These are phyloP conservation scores for Leucozona laternaria DNA, from an alignment of 2,888 invertebrate species.

Conservation along the genomic window DNA sequence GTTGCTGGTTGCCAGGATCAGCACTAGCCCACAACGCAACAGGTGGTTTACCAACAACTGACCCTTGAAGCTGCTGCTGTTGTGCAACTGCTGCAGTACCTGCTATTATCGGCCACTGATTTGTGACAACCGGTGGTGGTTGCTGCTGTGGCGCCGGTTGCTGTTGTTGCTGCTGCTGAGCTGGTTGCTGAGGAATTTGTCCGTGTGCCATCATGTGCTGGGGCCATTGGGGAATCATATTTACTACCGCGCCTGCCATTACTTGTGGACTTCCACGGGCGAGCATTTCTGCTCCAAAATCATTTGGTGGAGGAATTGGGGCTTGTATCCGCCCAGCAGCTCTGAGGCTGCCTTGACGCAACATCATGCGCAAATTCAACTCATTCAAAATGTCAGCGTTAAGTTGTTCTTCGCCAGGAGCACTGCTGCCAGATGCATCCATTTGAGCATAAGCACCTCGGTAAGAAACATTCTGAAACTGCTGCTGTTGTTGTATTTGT, in stretches of 20 bases:
- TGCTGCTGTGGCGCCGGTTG: slow-evolving; percentile 44
- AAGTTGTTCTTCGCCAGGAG: slow-evolving; percentile 68
- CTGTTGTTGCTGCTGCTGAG: slow-evolving; percentile 36
- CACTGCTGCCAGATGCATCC: slow-evolving; percentile 20
- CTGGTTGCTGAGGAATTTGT: slow-evolving; percentile 45
- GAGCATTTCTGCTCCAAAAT: slow-evolving; percentile 78
- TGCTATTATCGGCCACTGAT: slow-evolving; percentile 62
- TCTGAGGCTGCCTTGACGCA: slow-evolving; percentile 76
- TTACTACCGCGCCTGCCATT: slow-evolving; percentile 68
- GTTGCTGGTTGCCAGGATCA: slow-evolving; percentile 45
- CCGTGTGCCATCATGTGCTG: slow-evolving; percentile 78
- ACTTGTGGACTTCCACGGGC: slow-evolving; percentile 74
- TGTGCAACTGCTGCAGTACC: slow-evolving; percentile 39
- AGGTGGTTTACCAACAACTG: slow-evolving; percentile 48
- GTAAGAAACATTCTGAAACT: slow-evolving; percentile 58
- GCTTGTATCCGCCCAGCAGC: slow-evolving; percentile 50
- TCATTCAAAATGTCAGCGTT: slow-evolving; percentile 79
- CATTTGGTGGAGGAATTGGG: slow-evolving; percentile 68
- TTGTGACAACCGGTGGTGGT: slow-evolving; percentile 20
- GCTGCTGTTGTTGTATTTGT: slow-evolving; percentile 23
- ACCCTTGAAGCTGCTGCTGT: slow-evolving; percentile 25
- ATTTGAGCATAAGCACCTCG: slow-evolving; percentile 49
- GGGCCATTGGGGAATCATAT: slow-evolving; percentile 78
- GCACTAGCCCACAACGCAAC: slow-evolving; percentile 47
- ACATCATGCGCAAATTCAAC: slow-evolving; percentile 80